These are phyloP conservation scores for Pharmacophagus antenor DNA, from an alignment of 2,888 invertebrate species.

Conservation along the genomic window DNA sequence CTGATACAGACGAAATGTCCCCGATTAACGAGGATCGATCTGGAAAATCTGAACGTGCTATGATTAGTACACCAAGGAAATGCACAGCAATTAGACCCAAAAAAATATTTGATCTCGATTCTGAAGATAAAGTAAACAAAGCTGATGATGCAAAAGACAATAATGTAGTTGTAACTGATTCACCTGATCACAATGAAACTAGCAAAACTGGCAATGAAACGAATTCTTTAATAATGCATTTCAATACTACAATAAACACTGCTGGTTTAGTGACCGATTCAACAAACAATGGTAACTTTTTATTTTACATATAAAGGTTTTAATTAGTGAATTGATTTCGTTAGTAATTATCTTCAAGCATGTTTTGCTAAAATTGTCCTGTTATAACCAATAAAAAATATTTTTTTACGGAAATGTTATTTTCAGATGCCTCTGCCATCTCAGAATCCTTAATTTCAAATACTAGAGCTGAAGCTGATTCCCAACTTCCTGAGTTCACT, in stretches of 20 bases:
- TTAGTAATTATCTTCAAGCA: too few relatives aligned
- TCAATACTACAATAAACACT: background rate
- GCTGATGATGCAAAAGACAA: background rate
- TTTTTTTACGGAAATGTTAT: too few relatives aligned
- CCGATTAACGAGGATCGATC: background rate
- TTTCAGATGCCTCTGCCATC: too few relatives aligned
- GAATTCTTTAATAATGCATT: constrained; percentile 9
- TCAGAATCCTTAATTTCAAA: background rate
- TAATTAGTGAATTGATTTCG: too few relatives aligned
- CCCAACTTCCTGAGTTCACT: constrained; percentile 31
- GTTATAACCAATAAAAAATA: too few relatives aligned
- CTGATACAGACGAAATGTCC: constrained; percentile 48
- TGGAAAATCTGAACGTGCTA: too few relatives aligned
- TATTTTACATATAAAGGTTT: background rate
- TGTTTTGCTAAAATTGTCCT: too few relatives aligned
- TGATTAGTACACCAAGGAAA: constrained; percentile 8
- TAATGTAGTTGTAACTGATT: background rate
- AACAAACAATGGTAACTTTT: constrained; percentile 13
- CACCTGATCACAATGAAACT: background rate
- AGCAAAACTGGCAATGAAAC: background rate
- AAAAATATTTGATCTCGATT: constrained; percentile 1
- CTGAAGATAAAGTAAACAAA: background rate
- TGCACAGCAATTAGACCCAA: constrained; percentile 1
- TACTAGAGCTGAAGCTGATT: background rate
- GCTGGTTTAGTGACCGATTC: background rate